These are phyloP conservation scores for Characodon lateralis DNA, from an alignment of 2,797 vertebrate species.

Conservation along the genomic window DNA sequence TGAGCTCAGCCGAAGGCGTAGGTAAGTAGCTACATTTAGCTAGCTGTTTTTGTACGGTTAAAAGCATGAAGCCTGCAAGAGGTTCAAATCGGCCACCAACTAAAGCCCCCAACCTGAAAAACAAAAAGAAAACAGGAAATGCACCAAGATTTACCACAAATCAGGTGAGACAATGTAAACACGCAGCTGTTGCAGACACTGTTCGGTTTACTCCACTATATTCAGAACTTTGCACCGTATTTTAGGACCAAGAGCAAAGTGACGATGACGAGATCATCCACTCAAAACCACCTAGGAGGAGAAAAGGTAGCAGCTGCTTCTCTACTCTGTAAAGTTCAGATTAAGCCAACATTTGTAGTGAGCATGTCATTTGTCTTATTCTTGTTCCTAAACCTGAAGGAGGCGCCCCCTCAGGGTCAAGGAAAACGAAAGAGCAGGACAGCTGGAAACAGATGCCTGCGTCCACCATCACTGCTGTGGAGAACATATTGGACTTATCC, in stretches of 20 bases:
- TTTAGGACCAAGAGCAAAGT: conserved; percentile 24
- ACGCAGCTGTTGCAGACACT: too few relatives aligned
- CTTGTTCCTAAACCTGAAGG: conserved; percentile 18
- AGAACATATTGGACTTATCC: conserved; percentile 73
- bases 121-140: neutral
- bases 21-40: neutral
- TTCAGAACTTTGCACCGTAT: neutral
- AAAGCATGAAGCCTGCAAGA: conserved; percentile 63
- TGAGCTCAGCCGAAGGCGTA: neutral
- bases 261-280: neutral
- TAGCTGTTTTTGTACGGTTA: neutral
- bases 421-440: conserved; percentile 45
- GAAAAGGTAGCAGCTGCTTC: conserved; percentile 51
- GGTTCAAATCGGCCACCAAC: conserved; percentile 64
- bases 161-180: conserved; percentile 35
- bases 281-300: conserved; percentile 28
- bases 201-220: neutral
- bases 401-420: conserved; percentile 20
- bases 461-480: conserved; percentile 66
- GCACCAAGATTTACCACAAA: neutral
- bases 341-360: neutral
- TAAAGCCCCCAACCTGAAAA: conserved; percentile 45
- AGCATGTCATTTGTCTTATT: neutral
- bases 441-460: conserved; percentile 65
- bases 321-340: neutral